These are phyloP conservation scores for Oryzias melastigma DNA, from an alignment of 2,113 vertebrate genomes.

Conservation along the genomic window DNA sequence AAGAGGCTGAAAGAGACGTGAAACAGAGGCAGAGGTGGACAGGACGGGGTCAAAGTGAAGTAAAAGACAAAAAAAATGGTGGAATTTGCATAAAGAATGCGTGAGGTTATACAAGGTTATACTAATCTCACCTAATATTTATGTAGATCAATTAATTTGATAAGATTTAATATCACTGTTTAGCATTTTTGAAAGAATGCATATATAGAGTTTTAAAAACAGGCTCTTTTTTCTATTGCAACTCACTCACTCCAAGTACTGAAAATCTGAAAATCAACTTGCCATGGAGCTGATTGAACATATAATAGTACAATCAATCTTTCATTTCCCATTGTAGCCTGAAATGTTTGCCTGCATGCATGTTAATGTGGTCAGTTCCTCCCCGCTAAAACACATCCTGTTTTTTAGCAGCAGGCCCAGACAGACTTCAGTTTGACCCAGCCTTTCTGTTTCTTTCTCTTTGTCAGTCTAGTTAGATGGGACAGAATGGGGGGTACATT, in stretches of 20 bases:
- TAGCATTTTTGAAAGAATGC: neutral
- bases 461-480: constrained; percentile 19
- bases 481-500: constrained; percentile 40
- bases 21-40: neutral
- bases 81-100: neutral
- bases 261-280: neutral
- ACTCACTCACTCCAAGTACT: neutral
- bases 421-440: constrained; percentile 31
- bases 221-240: neutral
- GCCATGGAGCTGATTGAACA: neutral
- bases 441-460: constrained; percentile 17
- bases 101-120: neutral
- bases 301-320: neutral
- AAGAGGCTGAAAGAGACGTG: neutral
- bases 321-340: neutral
- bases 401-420: constrained; percentile 29
- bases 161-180: too few species aligned
- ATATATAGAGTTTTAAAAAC: neutral
- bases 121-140: neutral
- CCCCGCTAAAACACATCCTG: constrained; percentile 34
- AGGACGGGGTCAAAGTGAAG: neutral
- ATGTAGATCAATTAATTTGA: too few species aligned
- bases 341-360: neutral
- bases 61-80: neutral
- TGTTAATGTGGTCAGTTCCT: constrained; percentile 2